Evolutionary conservation across 2,113 vertebrate genomes (phyloP).

Genomic region (Lampris megalopsis): DNA sequence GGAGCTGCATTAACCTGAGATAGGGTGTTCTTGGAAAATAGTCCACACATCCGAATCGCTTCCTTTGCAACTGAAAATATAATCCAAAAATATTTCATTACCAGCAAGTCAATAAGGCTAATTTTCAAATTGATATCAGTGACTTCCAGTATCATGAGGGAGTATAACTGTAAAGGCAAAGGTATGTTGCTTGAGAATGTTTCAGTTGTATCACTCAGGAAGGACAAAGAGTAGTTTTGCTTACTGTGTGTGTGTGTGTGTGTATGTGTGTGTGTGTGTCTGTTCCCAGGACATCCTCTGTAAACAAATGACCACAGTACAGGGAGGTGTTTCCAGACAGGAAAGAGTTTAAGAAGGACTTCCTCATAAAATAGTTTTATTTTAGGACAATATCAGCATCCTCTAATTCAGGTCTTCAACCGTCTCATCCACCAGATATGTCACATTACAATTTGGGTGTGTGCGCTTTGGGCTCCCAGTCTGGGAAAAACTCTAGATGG

Average conservation of each 20-base stretch:
- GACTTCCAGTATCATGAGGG: too few relatives aligned
- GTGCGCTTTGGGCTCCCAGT: too few relatives aligned
- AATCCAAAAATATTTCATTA: too few relatives aligned
- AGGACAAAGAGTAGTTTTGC: constrained; percentile 34
- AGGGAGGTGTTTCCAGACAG: constrained; percentile 44
- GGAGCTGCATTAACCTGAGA: too few relatives aligned
- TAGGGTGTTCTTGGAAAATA: too few relatives aligned
- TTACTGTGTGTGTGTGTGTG: constrained; percentile 29
- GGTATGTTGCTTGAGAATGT: background rate
- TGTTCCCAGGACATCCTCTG: constrained; percentile 63
- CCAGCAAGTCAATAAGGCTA: too few relatives aligned
- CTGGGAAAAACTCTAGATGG: too few relatives aligned
- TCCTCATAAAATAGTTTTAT: constrained; percentile 39
- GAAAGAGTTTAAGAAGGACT: constrained; percentile 51
- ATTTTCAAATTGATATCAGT: too few relatives aligned
- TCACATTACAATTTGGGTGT: background rate
- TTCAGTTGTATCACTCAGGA: constrained; percentile 8
- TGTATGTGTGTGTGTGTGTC: constrained; percentile 20
- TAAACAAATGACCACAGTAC: constrained; percentile 49
- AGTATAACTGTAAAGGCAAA: background rate
- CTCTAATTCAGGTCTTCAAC: constrained; percentile 18
- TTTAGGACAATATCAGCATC: constrained; percentile 22
- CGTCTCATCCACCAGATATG: background rate
- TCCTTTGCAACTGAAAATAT: too few relatives aligned
- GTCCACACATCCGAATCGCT: too few relatives aligned